Evolutionary conservation across 92 coral and sea anemone genomes (phyloP), one percentile per base, ranked within the genome.

Genomic region (Porites lobata): DNA sequence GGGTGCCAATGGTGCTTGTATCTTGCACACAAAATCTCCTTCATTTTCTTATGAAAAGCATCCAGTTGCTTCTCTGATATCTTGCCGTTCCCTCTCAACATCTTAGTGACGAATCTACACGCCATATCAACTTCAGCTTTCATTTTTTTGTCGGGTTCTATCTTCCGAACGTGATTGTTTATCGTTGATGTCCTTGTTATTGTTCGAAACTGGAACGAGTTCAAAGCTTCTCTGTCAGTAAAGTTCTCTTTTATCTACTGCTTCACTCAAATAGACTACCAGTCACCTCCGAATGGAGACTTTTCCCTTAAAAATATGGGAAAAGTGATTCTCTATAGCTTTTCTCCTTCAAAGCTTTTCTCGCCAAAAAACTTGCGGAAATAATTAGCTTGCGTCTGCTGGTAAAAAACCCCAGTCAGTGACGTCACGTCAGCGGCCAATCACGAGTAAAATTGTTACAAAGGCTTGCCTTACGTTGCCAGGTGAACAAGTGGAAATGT

Each of bases 1-100:
- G 98, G 99, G 86, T 98, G 99, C 99, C 99, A 98, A 83, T 98
- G 99, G 63, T 96, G 95, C 86, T 94, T 91, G 92, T 95, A 98
- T 72, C 94, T 83, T 68, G 98, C 99, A 51, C 98, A 98, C 82
- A 98, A 88, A 84, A 95, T 91, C 92, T 98, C 98, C 87, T 94
- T 96, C 98, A 95, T 91, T 81, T 96, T 98, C 92, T 89, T 88
- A 72, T 92, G 90, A 85, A 98, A 98, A 66, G 82, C 83, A 19
- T 95, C 93, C 50, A 98, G 75, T 75, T 92, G 96, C 56, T 93
- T 92, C 51, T 94, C 99, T 43, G 96, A 92, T 7, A 98, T 71
- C 22, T 79, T 90, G 51, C 92, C 91, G 85, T 80, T 91, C 65
- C 90, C 80, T 89, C 93, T 89, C 65, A 98, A 64, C 77, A 96